phyloP scores from a whole-genome alignment of 2,888 invertebrate genomes.

The Drosophila borealis region DNA sequence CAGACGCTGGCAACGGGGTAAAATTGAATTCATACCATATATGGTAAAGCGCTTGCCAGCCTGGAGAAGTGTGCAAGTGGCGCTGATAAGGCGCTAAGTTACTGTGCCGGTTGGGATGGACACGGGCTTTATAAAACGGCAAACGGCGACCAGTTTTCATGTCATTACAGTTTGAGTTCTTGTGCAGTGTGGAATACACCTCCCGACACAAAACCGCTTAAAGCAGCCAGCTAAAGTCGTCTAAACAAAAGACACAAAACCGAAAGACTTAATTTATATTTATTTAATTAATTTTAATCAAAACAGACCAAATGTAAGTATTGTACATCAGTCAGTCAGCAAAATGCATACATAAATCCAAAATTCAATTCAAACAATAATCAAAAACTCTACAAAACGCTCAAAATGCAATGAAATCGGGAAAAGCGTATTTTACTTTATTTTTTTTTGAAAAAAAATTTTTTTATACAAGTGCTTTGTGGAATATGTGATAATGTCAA shows the following conservation, averaged over 20 bases:
- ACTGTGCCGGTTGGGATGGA: constrained; percentile 46
- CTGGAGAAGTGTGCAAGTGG: constrained; percentile 72
- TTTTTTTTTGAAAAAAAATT: constrained; percentile 32
- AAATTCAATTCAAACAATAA: constrained; percentile 17
- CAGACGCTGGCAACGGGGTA: constrained; percentile 52
- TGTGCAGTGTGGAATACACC: constrained; percentile 83
- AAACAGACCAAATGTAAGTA: constrained; percentile 83
- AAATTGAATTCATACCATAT: constrained; percentile 84
- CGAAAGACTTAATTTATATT: constrained; percentile 84
- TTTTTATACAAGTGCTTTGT: constrained; percentile 55
- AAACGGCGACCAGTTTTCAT: constrained; percentile 83
- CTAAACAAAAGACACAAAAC: constrained; percentile 71
- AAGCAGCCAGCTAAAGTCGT: constrained; percentile 74
- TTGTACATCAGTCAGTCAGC: constrained; percentile 19
- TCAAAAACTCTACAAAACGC: constrained; percentile 18
- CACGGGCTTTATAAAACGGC: constrained; percentile 83
- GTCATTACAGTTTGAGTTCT: constrained; percentile 85
- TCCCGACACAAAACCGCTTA: constrained; percentile 68
- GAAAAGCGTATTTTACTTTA: constrained; percentile 10
- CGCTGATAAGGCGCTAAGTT: constrained; percentile 80
- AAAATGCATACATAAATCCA: constrained; percentile 3
- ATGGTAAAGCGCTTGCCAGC: constrained; percentile 84
- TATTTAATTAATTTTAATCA: constrained; percentile 84
- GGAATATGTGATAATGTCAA: constrained; percentile 45
- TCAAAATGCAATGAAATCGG: constrained; percentile 31